Evolutionary conservation across 2,797 vertebrate genomes (phyloP), one percentile per base, ranked within the genome.

Genomic region (Anisognathus igniventris): DNA sequence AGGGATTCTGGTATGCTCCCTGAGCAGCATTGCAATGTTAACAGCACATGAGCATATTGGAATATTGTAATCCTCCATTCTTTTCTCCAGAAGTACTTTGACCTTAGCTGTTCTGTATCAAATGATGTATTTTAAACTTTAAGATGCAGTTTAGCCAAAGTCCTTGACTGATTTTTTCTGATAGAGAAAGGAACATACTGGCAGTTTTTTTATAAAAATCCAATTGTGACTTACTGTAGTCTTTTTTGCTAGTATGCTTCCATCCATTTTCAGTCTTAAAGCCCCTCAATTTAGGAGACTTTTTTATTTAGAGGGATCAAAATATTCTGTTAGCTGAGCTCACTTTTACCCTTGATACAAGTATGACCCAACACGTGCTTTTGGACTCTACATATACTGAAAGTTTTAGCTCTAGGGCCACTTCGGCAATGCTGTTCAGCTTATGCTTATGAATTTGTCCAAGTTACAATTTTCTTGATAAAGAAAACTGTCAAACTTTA

Each of bases 381-480:
- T 91, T 92, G 61, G 25, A 58, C 84, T 92, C 30, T 42, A 27
- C 31, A 73, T 30, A 30, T 19, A 19, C 50, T 39, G 51, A 66
- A 80, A n/a, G 53, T 64, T 88, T 68, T 84, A 86, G 50, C 24
- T 94, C 58, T 77, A 76, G 51, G 85, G 72, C 80, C 80, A 45
- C 56, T 93, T 92, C 4, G 11, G 51, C 64, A 44, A n/a, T 90
- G 82, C 35, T 50, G 40, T 75, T 92, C 58, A 83, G 58, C 56
- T 75, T 56, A 65, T 54, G 48, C 45, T 73, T 60, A 79, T 51
- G 35, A 90, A 83, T 96, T 90, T 77, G 50, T 74, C 72, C 35
- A 76, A 77, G 75, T 68, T 80, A 70, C n/a, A 82, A 61, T 85
- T 94, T 96, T 96, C 60, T 64, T 93, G 88, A 86, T 89, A 91